Evolutionary conservation across 2,888 invertebrate genomes (phyloP).

Genomic region (Nemotelus nigrinus): DNA sequence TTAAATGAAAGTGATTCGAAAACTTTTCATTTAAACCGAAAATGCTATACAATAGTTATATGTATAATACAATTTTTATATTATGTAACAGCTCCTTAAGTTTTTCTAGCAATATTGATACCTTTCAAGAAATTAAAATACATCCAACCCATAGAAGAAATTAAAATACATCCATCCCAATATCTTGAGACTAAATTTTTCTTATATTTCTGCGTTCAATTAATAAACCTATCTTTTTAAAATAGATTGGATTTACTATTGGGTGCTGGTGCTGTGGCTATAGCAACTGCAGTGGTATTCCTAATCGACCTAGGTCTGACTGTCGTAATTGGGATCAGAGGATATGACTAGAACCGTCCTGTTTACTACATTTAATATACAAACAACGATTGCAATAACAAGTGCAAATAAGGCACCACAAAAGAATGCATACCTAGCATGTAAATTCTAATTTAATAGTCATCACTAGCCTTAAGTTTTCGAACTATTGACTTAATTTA

Average conservation of each 20-base stretch:
- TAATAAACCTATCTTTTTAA: too few species aligned
- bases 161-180: background rate
- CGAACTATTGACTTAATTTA: too few species aligned
- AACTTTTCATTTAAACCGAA: too few species aligned
- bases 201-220: too few species aligned
- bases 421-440: too few species aligned
- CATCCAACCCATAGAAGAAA: background rate
- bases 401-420: background rate
- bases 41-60: too few species aligned
- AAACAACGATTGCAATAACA: background rate
- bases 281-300: conserved; percentile 59
- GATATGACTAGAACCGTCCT: conserved; percentile 60
- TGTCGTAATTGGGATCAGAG: conserved; percentile 61
- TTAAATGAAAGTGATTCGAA: too few species aligned
- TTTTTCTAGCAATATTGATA: too few species aligned
- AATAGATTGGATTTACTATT: conserved; percentile 60
- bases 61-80: too few species aligned
- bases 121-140: background rate
- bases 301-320: conserved; percentile 61
- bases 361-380: background rate
- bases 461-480: too few species aligned
- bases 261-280: conserved; percentile 60
- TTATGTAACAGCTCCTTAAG: too few species aligned
- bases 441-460: too few species aligned
- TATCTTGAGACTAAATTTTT: background rate